Evolutionary conservation across 2,797 vertebrate species (phyloP).

Genomic region (Scolopax rusticola): DNA sequence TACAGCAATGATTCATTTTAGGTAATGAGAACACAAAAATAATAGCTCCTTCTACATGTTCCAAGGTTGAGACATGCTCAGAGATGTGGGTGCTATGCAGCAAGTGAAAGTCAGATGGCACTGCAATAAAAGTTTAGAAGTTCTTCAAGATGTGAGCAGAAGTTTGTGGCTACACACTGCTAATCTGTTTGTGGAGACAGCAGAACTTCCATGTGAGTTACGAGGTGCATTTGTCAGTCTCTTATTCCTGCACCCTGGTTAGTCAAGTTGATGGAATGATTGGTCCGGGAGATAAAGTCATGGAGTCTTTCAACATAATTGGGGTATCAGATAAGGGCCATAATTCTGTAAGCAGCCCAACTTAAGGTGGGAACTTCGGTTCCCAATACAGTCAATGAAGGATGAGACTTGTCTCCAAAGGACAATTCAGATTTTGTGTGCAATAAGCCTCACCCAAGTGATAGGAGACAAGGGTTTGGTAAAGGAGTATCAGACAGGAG

Average conservation of each 20-base stretch:
- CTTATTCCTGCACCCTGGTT: neutral
- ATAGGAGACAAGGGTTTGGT: neutral
- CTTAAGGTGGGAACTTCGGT: accelerated
- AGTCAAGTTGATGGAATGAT: neutral
- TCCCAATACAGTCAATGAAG: neutral
- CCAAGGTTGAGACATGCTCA: neutral
- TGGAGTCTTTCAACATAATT: neutral
- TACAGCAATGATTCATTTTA: neutral
- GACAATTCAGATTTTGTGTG: neutral
- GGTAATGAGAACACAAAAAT: neutral
- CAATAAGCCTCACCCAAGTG: too few species aligned
- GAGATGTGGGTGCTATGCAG: neutral
- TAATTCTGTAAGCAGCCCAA: neutral
- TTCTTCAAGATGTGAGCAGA: neutral
- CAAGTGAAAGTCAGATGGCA: neutral
- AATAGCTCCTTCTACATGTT: neutral
- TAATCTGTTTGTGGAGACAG: neutral
- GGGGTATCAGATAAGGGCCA: neutral
- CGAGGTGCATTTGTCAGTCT: neutral
- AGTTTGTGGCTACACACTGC: neutral
- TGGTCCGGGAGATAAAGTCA: neutral
- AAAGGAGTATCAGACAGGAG: neutral
- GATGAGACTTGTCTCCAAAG: neutral
- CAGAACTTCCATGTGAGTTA: neutral
- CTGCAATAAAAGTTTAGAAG: neutral